A percentile compares a stretch with the other conserved stretches of the same genome.
Conservation (phyloP, 1,140 invertebrate genomes). For the Heliconius hermathena region DNA sequence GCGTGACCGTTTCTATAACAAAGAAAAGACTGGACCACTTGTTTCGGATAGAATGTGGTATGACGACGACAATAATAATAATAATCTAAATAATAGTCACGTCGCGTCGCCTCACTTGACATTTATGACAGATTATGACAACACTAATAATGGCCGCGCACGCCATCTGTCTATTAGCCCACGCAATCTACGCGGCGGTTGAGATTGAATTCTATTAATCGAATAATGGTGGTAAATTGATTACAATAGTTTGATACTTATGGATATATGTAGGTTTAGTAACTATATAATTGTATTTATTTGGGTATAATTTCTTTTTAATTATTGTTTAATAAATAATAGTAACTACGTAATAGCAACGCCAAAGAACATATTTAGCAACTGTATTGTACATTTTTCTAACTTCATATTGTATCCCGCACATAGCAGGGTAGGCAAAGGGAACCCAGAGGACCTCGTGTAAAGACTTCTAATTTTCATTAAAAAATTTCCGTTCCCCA, state of each 20-base stretch:
- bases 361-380: too few species aligned
- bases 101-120: constrained; percentile 64
- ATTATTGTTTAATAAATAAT: background rate
- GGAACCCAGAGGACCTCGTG: too few species aligned
- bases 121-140: constrained; percentile 78
- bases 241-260: background rate
- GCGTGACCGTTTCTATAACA: constrained; percentile 66
- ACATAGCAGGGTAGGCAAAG: too few species aligned
- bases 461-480: too few species aligned
- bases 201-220: constrained; percentile 73
- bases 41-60: constrained; percentile 59
- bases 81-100: constrained; percentile 66
- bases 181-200: constrained; percentile 64
- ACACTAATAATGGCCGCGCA: constrained; percentile 71
- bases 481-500: too few species aligned
- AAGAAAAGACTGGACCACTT: constrained; percentile 60
- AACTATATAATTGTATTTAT: background rate
- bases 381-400: too few species aligned
- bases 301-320: background rate
- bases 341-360: too few species aligned
- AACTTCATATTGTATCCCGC: too few species aligned
- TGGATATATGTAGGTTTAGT: background rate
- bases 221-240: constrained; percentile 57
- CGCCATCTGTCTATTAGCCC: constrained; percentile 77
- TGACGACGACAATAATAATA: constrained; percentile 48